Conservation (phyloP, 2,888 invertebrate species). For the Atherix ibis region DNA sequence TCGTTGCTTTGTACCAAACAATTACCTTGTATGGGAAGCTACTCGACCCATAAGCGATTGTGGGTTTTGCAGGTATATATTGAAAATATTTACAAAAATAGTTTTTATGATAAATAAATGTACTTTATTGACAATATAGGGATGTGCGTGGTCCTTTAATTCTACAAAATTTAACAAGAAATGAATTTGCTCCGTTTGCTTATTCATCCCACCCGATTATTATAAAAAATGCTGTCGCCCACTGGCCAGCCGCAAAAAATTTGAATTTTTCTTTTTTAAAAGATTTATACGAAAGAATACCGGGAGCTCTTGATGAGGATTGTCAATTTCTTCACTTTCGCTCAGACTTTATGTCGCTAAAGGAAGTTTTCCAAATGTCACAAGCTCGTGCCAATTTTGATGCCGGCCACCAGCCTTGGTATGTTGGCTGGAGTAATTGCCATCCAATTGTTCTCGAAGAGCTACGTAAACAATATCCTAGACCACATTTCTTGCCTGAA, state of each 20-base stretch:
- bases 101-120: neutral
- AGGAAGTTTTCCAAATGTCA: slow-evolving; percentile 65
- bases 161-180: slow-evolving; percentile 48
- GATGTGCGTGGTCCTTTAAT: slow-evolving; percentile 51
- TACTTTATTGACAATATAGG: too few species aligned
- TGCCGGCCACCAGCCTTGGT: slow-evolving; percentile 59
- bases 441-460: slow-evolving; percentile 60
- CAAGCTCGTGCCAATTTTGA: slow-evolving; percentile 39
- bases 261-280: slow-evolving; percentile 54
- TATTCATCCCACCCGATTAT: slow-evolving; percentile 68
- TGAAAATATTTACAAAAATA: neutral
- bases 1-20: slow-evolving; percentile 66
- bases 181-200: slow-evolving; percentile 54
- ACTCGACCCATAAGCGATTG: slow-evolving; percentile 72
- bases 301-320: slow-evolving; percentile 60
- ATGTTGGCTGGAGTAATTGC: slow-evolving; percentile 87
- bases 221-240: slow-evolving; percentile 53
- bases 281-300: slow-evolving; percentile 47
- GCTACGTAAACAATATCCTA: slow-evolving; percentile 58
- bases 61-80: slow-evolving; percentile 42
- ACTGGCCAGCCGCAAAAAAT: slow-evolving; percentile 59
- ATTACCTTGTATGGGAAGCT: slow-evolving; percentile 76
- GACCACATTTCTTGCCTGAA: slow-evolving; percentile 72
- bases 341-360: slow-evolving; percentile 58
- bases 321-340: slow-evolving; percentile 80